Evolutionary conservation across 2,113 vertebrate species (phyloP).

Genomic region (Nothocercus nigrocapillus): DNA sequence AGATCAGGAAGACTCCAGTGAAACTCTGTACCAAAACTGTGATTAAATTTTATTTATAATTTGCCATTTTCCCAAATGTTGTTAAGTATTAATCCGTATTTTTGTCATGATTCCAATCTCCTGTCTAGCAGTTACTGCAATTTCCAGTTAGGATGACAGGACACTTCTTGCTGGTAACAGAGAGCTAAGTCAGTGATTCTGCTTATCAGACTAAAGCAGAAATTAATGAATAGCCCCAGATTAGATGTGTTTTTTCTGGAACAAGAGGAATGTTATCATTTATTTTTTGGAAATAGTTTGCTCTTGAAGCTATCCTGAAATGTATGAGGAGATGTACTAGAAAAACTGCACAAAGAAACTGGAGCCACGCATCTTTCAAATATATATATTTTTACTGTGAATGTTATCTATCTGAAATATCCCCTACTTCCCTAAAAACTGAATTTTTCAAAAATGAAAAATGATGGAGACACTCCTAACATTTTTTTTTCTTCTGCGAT

Average conservation of each 20-base stretch:
- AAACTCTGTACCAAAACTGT: neutral
- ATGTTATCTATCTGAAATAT: neutral
- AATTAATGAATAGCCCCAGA: neutral
- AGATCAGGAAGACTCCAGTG: accelerated
- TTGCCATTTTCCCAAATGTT: neutral
- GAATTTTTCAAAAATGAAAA: neutral
- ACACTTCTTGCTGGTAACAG: neutral
- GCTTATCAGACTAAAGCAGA: neutral
- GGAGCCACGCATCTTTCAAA: neutral
- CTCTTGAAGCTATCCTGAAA: neutral
- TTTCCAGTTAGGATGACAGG: neutral
- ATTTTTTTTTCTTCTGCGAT: neutral
- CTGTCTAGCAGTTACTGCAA: neutral
- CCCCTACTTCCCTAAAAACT: neutral
- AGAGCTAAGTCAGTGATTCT: neutral
- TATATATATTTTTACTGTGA: neutral
- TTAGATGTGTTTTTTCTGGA: neutral
- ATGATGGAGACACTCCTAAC: neutral
- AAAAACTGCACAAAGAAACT: neutral
- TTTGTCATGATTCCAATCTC: neutral
- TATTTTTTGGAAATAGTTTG: neutral
- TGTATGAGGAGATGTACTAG: neutral
- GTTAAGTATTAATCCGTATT: neutral
- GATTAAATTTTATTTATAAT: neutral
- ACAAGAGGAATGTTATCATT: neutral